These are phyloP conservation scores for Acropternis orthonyx DNA, from an alignment of 2,797 vertebrate species.

Conservation along the genomic window DNA sequence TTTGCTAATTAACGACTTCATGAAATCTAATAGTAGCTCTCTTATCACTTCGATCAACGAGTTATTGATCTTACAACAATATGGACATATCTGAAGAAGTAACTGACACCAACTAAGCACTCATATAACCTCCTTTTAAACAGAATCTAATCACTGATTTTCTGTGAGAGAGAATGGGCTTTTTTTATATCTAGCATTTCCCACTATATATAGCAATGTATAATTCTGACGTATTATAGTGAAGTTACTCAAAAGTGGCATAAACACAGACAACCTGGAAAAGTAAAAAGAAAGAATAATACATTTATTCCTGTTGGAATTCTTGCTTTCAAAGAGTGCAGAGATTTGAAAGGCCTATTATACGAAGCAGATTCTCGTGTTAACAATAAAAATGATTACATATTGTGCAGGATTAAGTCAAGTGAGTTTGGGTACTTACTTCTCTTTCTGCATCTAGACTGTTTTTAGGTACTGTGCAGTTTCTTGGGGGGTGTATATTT, in stretches of 20 bases:
- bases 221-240: not conserved
- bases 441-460: not conserved
- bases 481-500: not conserved
- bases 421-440: not conserved
- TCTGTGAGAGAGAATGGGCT: not conserved
- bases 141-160: not conserved
- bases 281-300: not conserved
- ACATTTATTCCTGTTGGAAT: not conserved
- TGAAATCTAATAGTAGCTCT: not conserved
- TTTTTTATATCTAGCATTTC: not conserved
- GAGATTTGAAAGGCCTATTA: not conserved
- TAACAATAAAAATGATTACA: not conserved
- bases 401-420: accelerated
- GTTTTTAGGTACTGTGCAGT: not conserved
- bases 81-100: not conserved
- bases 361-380: not conserved
- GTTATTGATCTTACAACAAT: constrained; percentile 22
- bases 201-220: not conserved
- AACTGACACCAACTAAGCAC: not conserved
- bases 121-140: not conserved
- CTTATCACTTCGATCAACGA: constrained; percentile 5
- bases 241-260: not conserved
- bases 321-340: not conserved
- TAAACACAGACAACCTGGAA: not conserved
- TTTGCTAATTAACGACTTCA: constrained; percentile 39